phyloP scores from a whole-genome alignment of 2,888 invertebrate species.

The Drosophila fungiperda region DNA sequence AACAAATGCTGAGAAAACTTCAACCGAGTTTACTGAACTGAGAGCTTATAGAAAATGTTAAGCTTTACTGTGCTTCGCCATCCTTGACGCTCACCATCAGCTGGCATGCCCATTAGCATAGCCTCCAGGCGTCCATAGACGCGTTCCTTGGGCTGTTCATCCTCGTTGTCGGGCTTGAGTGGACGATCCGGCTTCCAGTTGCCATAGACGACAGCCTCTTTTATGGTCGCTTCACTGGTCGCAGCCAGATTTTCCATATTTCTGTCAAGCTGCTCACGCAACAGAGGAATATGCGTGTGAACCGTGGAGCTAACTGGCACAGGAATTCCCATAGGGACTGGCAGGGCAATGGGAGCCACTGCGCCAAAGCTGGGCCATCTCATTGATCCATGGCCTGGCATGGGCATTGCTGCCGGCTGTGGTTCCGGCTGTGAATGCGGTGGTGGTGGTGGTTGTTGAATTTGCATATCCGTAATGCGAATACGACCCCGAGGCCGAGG shows the following conservation, averaged over 20 bases:
- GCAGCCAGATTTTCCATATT: slow-evolving; percentile 16
- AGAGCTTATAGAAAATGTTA: background rate
- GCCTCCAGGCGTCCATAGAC: slow-evolving; percentile 66
- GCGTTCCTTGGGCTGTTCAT: slow-evolving; percentile 52
- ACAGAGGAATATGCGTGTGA: slow-evolving; percentile 68
- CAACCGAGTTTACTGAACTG: background rate
- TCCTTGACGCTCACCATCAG: slow-evolving; percentile 43
- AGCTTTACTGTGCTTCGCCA: too few relatives aligned
- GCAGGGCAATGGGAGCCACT: slow-evolving; percentile 16
- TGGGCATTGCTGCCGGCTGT: slow-evolving; percentile 8
- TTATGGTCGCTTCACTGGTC: slow-evolving; percentile 29
- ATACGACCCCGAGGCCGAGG: slow-evolving; percentile 65
- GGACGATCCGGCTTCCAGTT: slow-evolving; percentile 81
- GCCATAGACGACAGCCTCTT: slow-evolving; percentile 78
- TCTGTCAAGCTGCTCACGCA: slow-evolving; percentile 47
- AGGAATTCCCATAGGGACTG: slow-evolving; percentile 18
- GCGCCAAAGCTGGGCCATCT: slow-evolving; percentile 48
- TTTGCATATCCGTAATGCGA: slow-evolving; percentile 64
- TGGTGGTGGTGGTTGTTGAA: slow-evolving; percentile 25
- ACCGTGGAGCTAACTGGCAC: slow-evolving; percentile 58
- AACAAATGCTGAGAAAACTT: background rate
- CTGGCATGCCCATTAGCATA: slow-evolving; percentile 71
- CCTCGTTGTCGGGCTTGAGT: slow-evolving; percentile 49
- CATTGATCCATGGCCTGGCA: slow-evolving; percentile 8
- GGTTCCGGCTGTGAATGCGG: background rate